Percentiles rank a stretch among this genome's conserved stretches.
These are phyloP conservation scores for Oscheius sp. DNA, from an alignment of 2,888 invertebrate species.

Conservation along the genomic window DNA sequence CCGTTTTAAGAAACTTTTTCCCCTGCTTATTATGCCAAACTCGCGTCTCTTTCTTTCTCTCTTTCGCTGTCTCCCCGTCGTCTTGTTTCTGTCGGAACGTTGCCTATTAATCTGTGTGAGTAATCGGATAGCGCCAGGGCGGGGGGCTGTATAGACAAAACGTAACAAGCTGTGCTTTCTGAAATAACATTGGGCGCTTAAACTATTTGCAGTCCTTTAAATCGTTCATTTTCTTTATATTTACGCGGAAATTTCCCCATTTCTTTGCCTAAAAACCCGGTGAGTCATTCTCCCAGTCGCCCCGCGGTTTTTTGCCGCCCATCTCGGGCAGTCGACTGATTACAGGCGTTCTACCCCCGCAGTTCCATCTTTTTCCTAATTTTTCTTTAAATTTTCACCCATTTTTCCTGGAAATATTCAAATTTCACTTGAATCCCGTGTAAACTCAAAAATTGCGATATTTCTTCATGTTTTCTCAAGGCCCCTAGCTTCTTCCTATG, in stretches of 20 bases:
- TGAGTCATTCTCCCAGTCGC: background rate
- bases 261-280: background rate
- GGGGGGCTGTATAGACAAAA: conserved; percentile 7
- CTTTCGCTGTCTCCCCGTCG: background rate
- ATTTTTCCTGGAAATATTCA: no score
- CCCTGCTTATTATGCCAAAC: no score
- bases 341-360: background rate
- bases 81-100: background rate
- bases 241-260: background rate
- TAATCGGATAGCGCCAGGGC: conserved; percentile 31
- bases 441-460: no score
- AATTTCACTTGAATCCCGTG: no score
- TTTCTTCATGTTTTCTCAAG: no score
- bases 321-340: background rate
- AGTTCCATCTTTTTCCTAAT: background rate
- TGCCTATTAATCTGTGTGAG: conserved; percentile 34
- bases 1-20: no score
- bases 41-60: no score
- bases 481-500: no score
- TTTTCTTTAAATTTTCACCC: no score
- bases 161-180: background rate
- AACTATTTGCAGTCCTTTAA: background rate
- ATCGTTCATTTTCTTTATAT: background rate
- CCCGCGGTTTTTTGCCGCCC: background rate
- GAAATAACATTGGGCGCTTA: background rate